Percentiles rank a stretch among this genome's conserved stretches.
These are phyloP conservation scores for Drosophila borealis DNA, from an alignment of 2,888 invertebrate genomes.

Conservation along the genomic window DNA sequence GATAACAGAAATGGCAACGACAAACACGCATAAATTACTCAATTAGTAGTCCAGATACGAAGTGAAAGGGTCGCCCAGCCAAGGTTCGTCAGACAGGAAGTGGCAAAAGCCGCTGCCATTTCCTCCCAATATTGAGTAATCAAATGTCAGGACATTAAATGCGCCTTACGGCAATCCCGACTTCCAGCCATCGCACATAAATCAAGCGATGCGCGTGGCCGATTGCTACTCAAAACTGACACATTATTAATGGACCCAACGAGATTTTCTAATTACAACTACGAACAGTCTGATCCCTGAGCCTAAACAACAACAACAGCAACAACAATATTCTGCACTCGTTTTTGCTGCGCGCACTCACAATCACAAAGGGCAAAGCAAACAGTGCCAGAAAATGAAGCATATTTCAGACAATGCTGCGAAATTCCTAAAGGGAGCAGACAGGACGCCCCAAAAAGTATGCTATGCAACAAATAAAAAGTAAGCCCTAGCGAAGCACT, in stretches of 20 bases:
- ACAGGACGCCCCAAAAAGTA: slow-evolving; percentile 25
- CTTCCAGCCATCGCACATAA: slow-evolving; percentile 24
- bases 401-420: slow-evolving; percentile 38
- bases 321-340: slow-evolving; percentile 1
- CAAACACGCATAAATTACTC: slow-evolving; percentile 79
- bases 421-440: slow-evolving; percentile 25
- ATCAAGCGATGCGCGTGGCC: slow-evolving; percentile 36
- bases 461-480: slow-evolving; percentile 16
- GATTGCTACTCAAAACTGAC: slow-evolving; percentile 41
- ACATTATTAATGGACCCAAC: slow-evolving; percentile 53
- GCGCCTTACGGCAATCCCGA: slow-evolving; percentile 12
- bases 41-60: slow-evolving; percentile 71
- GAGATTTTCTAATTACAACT: slow-evolving; percentile 59
- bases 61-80: slow-evolving; percentile 45
- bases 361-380: slow-evolving; percentile 21
- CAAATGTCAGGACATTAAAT: slow-evolving; percentile 67
- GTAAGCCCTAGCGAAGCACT: slow-evolving; percentile 5
- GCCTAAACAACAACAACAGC: background rate
- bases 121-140: slow-evolving; percentile 62
- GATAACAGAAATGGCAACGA: slow-evolving; percentile 50
- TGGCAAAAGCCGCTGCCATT: slow-evolving; percentile 46
- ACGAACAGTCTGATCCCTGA: slow-evolving; percentile 10
- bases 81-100: slow-evolving; percentile 44
- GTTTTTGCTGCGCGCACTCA: slow-evolving; percentile 2
- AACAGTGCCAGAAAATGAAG: slow-evolving; percentile 35